Evolutionary conservation across 2,113 vertebrate species (phyloP), one percentile per base, ranked within the genome.

Genomic region (Callipepla californica): DNA sequence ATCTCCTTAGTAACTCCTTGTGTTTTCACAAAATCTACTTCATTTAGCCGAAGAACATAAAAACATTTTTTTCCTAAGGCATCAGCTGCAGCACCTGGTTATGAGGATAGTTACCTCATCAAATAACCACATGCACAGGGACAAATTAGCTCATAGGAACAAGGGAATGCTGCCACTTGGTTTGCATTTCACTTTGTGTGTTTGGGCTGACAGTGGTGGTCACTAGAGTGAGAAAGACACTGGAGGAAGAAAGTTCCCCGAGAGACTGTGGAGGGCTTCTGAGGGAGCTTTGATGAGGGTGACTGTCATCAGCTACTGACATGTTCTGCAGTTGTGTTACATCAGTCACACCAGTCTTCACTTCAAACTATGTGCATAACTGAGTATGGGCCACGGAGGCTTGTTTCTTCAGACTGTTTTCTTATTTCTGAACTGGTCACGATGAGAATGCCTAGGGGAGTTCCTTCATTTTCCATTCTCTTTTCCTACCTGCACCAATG

Each of bases 151-250:
- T 51, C 48, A 19, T 9, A 34, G 42, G n/a, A n/a, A 19, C 0
- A 0, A 69, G 22, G n/a, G 13, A 68, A 34, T 22, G 7, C 28
- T 58, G 13, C 62, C 42, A 57, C 7, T 4, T 25, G 47, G 23
- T 53, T 34, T 69, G 55, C 0, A 0, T 68, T 51, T 80, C n/a
- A 19, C 28, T 69, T 87, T 0, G 0, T 58, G 4, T 65, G 47
- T 51, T 61, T 11, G 66, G 53, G 59, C 47, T 72, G 40, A 9
- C 25, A 7, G 5, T 34, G 36, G n/a, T 69, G 36, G 47, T 70
- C 20, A 28, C 44, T 34, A 51, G 16, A 34, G 23, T 14, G 23
- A 69, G 57, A 65, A 75, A 65, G 57, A 38, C 28, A 40, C 11
- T 40, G 40, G 40, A 40, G 40, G 40, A 40, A 65, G 23, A 42